These are phyloP conservation scores for Mayetiola destructor DNA, from an alignment of 2,888 invertebrate species.

Conservation along the genomic window DNA sequence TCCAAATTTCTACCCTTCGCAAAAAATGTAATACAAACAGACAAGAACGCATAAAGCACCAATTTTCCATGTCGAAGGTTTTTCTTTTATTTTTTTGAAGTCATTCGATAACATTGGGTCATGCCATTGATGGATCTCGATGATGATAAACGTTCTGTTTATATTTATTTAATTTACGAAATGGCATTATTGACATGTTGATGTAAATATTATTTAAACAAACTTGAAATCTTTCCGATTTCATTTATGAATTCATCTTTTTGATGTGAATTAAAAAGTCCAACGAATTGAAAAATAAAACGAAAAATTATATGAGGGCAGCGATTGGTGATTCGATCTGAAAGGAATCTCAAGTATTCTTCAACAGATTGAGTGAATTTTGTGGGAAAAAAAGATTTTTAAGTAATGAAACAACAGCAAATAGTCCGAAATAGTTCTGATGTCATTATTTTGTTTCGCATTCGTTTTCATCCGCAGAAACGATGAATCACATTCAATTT, in stretches of 20 bases:
- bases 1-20: not conserved
- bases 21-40: not conserved
- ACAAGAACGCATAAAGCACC: not conserved
- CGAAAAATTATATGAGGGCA: too few relatives aligned
- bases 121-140: not conserved
- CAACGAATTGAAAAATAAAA: too few relatives aligned
- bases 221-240: not conserved
- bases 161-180: constrained; percentile 11
- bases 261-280: too few relatives aligned
- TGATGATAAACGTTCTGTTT: not conserved
- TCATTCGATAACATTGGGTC: not conserved
- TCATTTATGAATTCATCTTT: not conserved
- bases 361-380: too few relatives aligned
- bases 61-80: not conserved
- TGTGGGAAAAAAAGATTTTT: too few relatives aligned
- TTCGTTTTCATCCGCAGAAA: too few relatives aligned
- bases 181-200: constrained; percentile 11
- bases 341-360: too few relatives aligned
- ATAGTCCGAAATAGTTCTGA: too few relatives aligned
- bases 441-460: too few relatives aligned
- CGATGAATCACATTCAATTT: too few relatives aligned
- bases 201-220: not conserved
- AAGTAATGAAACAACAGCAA: too few relatives aligned
- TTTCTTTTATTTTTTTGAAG: not conserved
- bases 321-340: too few relatives aligned